phyloP scores from a whole-genome alignment of 1,140 invertebrate genomes.

The Lepidurus packardi region DNA sequence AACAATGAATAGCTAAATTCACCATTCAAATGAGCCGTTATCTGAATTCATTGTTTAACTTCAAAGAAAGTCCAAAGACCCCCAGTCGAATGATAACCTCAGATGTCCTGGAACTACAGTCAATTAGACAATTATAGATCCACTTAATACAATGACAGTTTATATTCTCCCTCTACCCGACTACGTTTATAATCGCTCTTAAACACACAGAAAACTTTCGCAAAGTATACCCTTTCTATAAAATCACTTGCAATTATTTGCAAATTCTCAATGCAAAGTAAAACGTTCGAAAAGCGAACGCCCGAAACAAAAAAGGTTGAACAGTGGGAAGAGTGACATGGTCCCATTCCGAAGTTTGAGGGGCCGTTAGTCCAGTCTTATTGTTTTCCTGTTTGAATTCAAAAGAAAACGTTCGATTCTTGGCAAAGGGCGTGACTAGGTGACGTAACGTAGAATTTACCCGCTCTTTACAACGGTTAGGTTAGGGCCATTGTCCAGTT shows the following conservation, averaged over 20 bases:
- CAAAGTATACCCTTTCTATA: too few species aligned
- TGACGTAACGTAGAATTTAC: slow-evolving; percentile 4
- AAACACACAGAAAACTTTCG: too few species aligned
- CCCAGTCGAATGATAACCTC: too few species aligned
- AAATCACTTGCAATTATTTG: too few species aligned
- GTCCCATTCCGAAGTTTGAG: background rate
- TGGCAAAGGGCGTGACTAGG: background rate
- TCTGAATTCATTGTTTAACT: too few species aligned
- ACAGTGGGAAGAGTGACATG: background rate
- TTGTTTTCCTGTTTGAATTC: background rate
- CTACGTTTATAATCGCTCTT: background rate
- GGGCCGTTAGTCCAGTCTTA: background rate
- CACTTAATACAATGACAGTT: background rate
- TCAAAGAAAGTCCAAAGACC: too few species aligned
- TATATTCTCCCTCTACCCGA: background rate
- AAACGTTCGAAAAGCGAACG: too few species aligned
- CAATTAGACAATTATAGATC: background rate
- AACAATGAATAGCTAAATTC: background rate
- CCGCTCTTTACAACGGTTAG: background rate
- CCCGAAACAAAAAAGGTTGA: too few species aligned
- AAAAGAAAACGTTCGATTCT: background rate
- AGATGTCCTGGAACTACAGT: background rate
- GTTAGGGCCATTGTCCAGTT: background rate
- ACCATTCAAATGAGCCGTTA: background rate
- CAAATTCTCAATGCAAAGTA: too few species aligned